phyloP scores from a whole-genome alignment of 1,140 invertebrate species.

The Heterodera carotae region DNA sequence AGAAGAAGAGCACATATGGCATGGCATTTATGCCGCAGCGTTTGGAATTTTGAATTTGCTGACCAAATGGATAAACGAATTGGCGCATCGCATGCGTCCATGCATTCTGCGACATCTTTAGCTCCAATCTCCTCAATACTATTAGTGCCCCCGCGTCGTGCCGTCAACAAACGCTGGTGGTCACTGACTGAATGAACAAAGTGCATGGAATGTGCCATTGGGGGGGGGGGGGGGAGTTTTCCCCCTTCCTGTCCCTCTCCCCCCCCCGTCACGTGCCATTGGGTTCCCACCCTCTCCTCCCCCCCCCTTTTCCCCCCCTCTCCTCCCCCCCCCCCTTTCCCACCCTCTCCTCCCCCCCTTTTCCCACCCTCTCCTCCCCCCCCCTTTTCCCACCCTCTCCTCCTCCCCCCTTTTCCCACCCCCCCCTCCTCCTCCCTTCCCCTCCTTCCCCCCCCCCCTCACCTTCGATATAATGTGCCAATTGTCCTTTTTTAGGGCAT shows the following conservation, averaged over 20 bases:
- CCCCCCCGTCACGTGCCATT: too few species aligned
- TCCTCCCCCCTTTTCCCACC: not conserved
- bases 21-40: slow-evolving; percentile 21
- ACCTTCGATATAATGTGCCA: slow-evolving; percentile 15
- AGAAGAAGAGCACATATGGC: too few species aligned
- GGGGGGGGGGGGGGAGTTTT: too few species aligned
- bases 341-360: not conserved
- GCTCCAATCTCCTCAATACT: slow-evolving; percentile 19
- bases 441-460: too few species aligned
- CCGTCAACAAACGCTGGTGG: slow-evolving; percentile 12
- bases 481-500: slow-evolving; percentile 20
- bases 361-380: not conserved
- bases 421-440: not conserved
- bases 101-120: slow-evolving; percentile 24
- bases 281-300: too few species aligned
- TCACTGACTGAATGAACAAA: slow-evolving; percentile 2
- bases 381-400: too few species aligned
- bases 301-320: too few species aligned
- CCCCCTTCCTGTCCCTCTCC: not conserved
- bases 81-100: slow-evolving; percentile 29
- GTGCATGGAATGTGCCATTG: slow-evolving; percentile 5
- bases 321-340: not conserved
- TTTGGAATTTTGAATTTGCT: slow-evolving; percentile 20
- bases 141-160: slow-evolving; percentile 5
- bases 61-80: slow-evolving; percentile 20